Base-by-base conservation (phyloP, 1,140 invertebrate genomes). In the Pseudoatta argentina region DNA sequence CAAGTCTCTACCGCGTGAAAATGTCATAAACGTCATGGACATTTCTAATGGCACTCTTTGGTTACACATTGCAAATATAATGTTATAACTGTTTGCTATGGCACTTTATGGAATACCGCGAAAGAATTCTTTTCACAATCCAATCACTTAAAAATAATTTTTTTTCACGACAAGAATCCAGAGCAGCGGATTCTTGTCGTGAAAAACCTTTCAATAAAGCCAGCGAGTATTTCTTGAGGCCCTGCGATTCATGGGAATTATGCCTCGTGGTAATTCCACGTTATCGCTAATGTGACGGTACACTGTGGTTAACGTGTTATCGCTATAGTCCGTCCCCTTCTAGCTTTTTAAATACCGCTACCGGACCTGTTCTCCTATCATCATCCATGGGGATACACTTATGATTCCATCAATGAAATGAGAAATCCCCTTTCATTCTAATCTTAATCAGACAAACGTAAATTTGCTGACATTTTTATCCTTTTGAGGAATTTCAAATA, bases 291-390 rank as follows among this genome's bases (percentile, higher is more conserved):
- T 88, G 81, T 67, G 44, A 24, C 57, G 66, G 30, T 67, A 44
- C 59, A 10, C 61, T 27, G 44, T 79, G 48, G 21, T 79, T 79
- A 69, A 21, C 59, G 27, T 63, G 59, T 57, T 63, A 81, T 86
- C 66, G 55, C 57, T 48, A 30, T 5, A 44, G 55, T 53, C 24
- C 59, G 48, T 73, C 57, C 64, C 73, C 57, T 76, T 59, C 72
- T 39, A 61, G 72, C n/a, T 63, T 88, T 75, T 78, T 88, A 71
- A 73, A 73, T 57, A 34, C 73, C 48, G 55, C 59, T 73, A 63
- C 71, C 59, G 53, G 85, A 88, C 88, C 88, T 86, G 88, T 89
- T 89, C 73, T 86, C 53, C n/a, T 72, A 86, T 88, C 81, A 61
- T 83, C 87, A 34, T 53, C 27, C 77, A 76, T 76, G 44, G 53